phyloP scores from a whole-genome alignment of 2,888 invertebrate species.

The Eucriotettix oculatus region DNA sequence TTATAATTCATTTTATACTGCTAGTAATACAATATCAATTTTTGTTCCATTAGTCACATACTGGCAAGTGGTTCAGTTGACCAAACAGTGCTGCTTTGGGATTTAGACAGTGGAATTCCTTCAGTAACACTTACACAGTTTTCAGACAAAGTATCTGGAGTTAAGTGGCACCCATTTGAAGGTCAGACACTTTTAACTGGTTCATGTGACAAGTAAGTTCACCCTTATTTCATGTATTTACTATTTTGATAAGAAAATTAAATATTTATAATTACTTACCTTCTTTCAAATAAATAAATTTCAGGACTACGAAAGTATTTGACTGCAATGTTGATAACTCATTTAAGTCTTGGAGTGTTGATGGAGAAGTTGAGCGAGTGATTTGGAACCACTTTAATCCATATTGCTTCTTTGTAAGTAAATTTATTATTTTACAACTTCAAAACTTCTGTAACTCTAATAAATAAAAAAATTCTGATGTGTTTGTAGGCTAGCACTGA shows the following conservation, averaged over 20 bases:
- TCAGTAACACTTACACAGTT: slow-evolving; percentile 59
- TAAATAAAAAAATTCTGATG: background rate
- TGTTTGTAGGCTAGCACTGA: slow-evolving; percentile 36
- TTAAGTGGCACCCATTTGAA: slow-evolving; percentile 72
- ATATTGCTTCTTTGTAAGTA: slow-evolving; percentile 56
- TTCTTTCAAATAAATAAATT: slow-evolving; percentile 9
- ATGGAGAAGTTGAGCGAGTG: slow-evolving; percentile 72
- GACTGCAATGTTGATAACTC: slow-evolving; percentile 53
- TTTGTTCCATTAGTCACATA: slow-evolving; percentile 45
- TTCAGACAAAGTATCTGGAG: slow-evolving; percentile 66
- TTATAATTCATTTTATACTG: no score
- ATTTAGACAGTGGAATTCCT: slow-evolving; percentile 62
- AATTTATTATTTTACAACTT: background rate
- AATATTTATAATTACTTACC: background rate
- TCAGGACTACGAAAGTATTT: slow-evolving; percentile 52
- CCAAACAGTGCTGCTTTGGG: slow-evolving; percentile 76
- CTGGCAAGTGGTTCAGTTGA: slow-evolving; percentile 90
- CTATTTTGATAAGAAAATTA: background rate
- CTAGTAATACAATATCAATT: background rate
- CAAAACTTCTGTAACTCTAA: background rate
- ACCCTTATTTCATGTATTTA: slow-evolving; percentile 4
- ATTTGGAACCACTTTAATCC: slow-evolving; percentile 69
- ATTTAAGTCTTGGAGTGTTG: slow-evolving; percentile 52
- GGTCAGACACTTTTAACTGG: slow-evolving; percentile 70
- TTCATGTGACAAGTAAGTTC: slow-evolving; percentile 49